A percentile compares a stretch with the other conserved stretches of the same genome.
These are phyloP conservation scores for Pseudachorutes palmiensis DNA, from an alignment of 1,140 invertebrate genomes.

Conservation along the genomic window DNA sequence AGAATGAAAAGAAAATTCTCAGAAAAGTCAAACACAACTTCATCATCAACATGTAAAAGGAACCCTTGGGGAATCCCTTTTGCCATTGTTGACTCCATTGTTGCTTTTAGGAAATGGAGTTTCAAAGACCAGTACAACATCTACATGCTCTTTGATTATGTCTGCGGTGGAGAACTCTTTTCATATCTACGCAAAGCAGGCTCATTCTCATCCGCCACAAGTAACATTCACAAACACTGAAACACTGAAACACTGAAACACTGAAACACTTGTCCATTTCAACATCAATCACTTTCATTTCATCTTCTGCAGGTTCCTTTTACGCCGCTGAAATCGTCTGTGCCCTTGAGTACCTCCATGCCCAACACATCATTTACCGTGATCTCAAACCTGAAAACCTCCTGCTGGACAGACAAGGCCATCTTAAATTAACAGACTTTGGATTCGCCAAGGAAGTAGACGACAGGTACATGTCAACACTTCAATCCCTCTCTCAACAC, in stretches of 20 bases:
- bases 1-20: slow-evolving; percentile 87
- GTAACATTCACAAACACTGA: no score
- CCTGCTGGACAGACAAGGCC: slow-evolving; percentile 79
- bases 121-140: slow-evolving; percentile 77
- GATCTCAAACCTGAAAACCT: slow-evolving; percentile 76
- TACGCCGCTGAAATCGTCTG: slow-evolving; percentile 90
- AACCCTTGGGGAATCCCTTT: slow-evolving; percentile 37
- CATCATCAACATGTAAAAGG: slow-evolving; percentile 85
- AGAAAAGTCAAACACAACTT: slow-evolving; percentile 78
- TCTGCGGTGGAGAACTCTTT: slow-evolving; percentile 89
- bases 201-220: slow-evolving; percentile 72
- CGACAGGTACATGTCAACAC: slow-evolving; percentile 57
- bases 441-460: slow-evolving; percentile 90
- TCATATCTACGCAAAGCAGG: slow-evolving; percentile 86
- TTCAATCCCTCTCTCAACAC: slow-evolving; percentile 5
- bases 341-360: slow-evolving; percentile 88
- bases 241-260: no score
- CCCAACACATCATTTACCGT: slow-evolving; percentile 72
- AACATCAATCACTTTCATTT: neutral
- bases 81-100: neutral
- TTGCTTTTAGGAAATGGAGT: slow-evolving; percentile 69
- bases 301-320: slow-evolving; percentile 58
- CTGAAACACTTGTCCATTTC: neutral
- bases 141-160: slow-evolving; percentile 88
- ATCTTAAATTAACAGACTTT: slow-evolving; percentile 94